phyloP scores from a whole-genome alignment of 1,140 invertebrate species.

The Microplitis demolitor region DNA sequence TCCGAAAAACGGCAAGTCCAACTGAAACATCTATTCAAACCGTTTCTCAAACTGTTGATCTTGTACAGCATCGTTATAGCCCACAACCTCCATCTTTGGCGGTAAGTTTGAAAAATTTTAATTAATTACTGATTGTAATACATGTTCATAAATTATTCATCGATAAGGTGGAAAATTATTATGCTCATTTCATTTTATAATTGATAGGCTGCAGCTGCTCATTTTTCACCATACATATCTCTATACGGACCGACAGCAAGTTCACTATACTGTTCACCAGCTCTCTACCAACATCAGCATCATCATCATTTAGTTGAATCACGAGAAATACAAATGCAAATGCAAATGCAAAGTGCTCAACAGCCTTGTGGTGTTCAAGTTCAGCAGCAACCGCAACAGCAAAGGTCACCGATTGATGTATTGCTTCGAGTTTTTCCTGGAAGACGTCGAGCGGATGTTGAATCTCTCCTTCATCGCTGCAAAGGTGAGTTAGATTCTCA shows the following conservation, averaged over 20 bases:
- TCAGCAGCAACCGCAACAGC: constrained; percentile 55
- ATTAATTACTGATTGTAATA: constrained; percentile 5
- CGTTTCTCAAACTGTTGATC: constrained; percentile 49
- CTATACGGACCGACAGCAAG: constrained; percentile 56
- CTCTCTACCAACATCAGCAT: constrained; percentile 56
- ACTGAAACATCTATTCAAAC: constrained; percentile 47
- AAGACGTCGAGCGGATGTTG: constrained; percentile 80
- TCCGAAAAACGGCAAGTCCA: constrained; percentile 56
- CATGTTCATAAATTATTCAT: not conserved
- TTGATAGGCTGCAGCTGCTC: constrained; percentile 43
- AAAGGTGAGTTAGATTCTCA: constrained; percentile 60
- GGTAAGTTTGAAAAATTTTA: constrained; percentile 35
- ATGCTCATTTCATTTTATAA: constrained; percentile 1
- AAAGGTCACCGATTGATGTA: constrained; percentile 75
- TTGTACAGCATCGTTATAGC: constrained; percentile 54
- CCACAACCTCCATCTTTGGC: constrained; percentile 51
- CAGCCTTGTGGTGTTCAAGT: constrained; percentile 51
- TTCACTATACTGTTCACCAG: constrained; percentile 57
- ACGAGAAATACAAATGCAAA: constrained; percentile 55
- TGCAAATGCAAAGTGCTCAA: constrained; percentile 56
- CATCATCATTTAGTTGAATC: constrained; percentile 53
- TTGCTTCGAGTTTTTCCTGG: constrained; percentile 83
- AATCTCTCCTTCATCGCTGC: constrained; percentile 74
- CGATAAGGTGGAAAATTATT: not conserved
- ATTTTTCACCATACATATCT: constrained; percentile 53